Evolutionary conservation across 2,888 invertebrate genomes (phyloP).

Genomic region (Ophioninae sp.): DNA sequence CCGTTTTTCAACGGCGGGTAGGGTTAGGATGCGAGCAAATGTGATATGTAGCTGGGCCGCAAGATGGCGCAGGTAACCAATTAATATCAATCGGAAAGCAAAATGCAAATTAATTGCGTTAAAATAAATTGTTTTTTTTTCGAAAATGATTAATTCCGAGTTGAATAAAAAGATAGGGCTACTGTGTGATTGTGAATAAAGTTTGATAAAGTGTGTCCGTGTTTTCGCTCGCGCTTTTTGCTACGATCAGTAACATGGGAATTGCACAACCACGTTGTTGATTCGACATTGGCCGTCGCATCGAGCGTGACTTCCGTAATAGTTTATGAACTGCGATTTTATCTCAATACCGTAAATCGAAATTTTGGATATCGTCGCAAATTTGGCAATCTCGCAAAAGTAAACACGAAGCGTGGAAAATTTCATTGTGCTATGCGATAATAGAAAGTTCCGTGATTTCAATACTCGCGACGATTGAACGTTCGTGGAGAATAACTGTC

Average conservation of each 20-base stretch:
- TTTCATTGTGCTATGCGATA: neutral
- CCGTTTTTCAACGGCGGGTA: too few species aligned
- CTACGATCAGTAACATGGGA: conserved; percentile 25
- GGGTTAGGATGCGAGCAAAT: too few species aligned
- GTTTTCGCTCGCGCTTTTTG: conserved; percentile 5
- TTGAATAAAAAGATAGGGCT: too few species aligned
- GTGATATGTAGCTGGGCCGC: too few species aligned
- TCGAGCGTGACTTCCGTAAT: conserved; percentile 28
- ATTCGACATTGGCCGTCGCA: conserved; percentile 36
- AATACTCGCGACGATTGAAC: neutral
- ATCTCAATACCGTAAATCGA: neutral
- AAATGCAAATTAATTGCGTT: too few species aligned
- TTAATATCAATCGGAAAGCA: too few species aligned
- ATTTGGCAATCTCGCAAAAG: neutral
- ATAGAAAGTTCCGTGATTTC: neutral
- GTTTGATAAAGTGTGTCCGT: neutral
- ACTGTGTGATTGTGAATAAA: too few species aligned
- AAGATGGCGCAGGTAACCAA: too few species aligned
- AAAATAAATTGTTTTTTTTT: too few species aligned
- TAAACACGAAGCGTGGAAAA: neutral
- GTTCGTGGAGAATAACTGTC: neutral
- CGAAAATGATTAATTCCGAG: too few species aligned
- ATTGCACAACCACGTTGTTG: conserved; percentile 44
- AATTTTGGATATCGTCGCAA: neutral
- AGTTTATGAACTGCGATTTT: neutral